phyloP scores from a whole-genome alignment of 2,797 vertebrate genomes.

The Sebastes itinus region DNA sequence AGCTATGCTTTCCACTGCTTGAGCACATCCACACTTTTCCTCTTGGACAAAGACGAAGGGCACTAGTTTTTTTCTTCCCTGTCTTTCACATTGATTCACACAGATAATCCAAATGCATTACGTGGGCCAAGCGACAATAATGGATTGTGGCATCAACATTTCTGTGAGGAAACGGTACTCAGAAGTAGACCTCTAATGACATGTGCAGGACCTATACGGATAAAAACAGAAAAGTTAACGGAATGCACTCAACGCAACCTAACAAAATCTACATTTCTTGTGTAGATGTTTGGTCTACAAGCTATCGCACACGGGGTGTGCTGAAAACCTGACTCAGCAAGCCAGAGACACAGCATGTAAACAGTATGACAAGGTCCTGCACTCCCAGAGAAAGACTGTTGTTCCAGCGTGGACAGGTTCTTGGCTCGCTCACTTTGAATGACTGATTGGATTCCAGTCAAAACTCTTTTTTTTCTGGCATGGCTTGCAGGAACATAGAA shows the following conservation, averaged over 20 bases:
- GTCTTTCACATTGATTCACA: not conserved
- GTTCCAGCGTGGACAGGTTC: constrained; percentile 70
- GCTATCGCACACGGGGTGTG: constrained; percentile 28
- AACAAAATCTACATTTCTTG: constrained; percentile 31
- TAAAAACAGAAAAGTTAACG: not conserved
- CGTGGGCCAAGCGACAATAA: not conserved
- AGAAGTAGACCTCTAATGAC: not conserved
- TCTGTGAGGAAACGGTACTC: not conserved
- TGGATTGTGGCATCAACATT: not conserved
- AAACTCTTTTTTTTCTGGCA: constrained; percentile 63
- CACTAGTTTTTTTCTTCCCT: not conserved
- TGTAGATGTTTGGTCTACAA: constrained; percentile 41
- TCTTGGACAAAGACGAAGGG: constrained; percentile 6
- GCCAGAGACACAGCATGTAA: constrained; percentile 66
- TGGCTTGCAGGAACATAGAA: constrained; percentile 63
- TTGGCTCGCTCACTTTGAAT: constrained; percentile 66
- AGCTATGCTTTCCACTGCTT: constrained; percentile 58
- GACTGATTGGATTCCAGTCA: constrained; percentile 78
- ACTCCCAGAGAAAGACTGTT: constrained; percentile 69
- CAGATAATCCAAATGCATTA: not conserved
- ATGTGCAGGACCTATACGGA: not conserved
- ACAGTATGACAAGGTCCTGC: constrained; percentile 68
- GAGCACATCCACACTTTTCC: constrained; percentile 35
- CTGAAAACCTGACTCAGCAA: constrained; percentile 54
- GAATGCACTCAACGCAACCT: not conserved